Base-by-base conservation (phyloP, 2,797 vertebrate genomes). In the Acrossocheilus fasciatus region DNA sequence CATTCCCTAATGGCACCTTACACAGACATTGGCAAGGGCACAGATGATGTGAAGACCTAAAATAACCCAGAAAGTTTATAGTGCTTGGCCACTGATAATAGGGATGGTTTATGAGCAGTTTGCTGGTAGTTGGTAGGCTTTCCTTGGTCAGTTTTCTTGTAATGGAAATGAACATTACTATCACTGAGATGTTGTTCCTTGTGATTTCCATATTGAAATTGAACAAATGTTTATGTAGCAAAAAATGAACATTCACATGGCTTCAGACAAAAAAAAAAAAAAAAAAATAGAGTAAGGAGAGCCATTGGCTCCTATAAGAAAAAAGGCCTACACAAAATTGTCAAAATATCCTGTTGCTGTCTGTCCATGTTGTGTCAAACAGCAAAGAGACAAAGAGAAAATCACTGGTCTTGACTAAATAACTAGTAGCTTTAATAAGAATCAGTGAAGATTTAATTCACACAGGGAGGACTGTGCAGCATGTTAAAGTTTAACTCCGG, bases 11-110 rank as follows among this genome's bases (percentile, higher is more conserved):
- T 77, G 20, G 75, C 20, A 77, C 52, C 52, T 77, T 77, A 77
- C 75, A 59, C 52, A 77, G 75, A 59, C 52, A 77, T 15, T 77
- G 50, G 34, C 50, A 77, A 57, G 50, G 52, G 11, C 34, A 23
- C 76, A 41, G 76, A 78, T 78, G 76, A 78, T 78, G 52, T 23
- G 54, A 59, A 23, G 34, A 78, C 36, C 76, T 41, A 78, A 78
- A 78, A 59, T 78, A 78, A 59, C 76, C 14, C 34, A n/a, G 75
- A 57, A 78, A 78, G 36, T 78, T 41, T 59, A n/a, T 78, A 14
- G 52, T 59, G 76, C 36, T 78, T n/a, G 34, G 20, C 12, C 74
- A 36, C 30, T 39, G 74, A 36, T 76, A 36, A 76, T 76, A 54
- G 30, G 30, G 50, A 39, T 77, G 6, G 75, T 57, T 76, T 75